Conservation (phyloP, 2,797 vertebrate species). For the Neosilurus mollespiculum region DNA sequence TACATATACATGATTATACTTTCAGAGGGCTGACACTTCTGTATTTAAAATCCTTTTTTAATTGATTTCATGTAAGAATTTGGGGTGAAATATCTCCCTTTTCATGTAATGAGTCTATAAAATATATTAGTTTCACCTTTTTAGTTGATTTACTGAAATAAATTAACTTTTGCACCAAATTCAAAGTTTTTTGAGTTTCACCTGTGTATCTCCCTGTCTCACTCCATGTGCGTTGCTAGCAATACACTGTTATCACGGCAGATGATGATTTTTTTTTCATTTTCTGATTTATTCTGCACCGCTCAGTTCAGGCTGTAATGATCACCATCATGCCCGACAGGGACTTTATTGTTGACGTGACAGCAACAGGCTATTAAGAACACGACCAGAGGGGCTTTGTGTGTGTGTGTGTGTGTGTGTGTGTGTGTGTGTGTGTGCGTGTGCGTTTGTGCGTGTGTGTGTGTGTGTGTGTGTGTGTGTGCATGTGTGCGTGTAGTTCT, state of each 20-base stretch:
- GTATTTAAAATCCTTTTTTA: no score
- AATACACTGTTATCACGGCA: not conserved
- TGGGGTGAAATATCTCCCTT: no score
- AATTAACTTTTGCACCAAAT: no score
- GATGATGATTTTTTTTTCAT: conserved; percentile 24
- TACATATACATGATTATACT: no score
- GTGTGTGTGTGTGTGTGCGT: not conserved
- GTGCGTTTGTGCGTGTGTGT: not conserved
- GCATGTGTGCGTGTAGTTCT: not conserved
- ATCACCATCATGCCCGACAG: conserved; percentile 27
- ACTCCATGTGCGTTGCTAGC: not conserved
- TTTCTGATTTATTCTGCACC: conserved; percentile 36
- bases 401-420: not conserved
- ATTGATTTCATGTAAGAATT: no score
- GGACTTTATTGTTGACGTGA: conserved; percentile 40
- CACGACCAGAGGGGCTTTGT: conserved; percentile 26
- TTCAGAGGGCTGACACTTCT: no score
- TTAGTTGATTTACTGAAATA: no score
- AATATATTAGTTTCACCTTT: no score
- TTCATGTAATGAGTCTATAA: no score
- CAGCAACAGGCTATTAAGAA: conserved; percentile 39
- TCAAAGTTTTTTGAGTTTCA: no score
- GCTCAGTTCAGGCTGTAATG: conserved; percentile 20
- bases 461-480: conserved; percentile 3
- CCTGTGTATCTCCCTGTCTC: not conserved